Evolutionary conservation across 2,113 vertebrate species (phyloP).

Genomic region (Sterrhoptilus dennistouni): DNA sequence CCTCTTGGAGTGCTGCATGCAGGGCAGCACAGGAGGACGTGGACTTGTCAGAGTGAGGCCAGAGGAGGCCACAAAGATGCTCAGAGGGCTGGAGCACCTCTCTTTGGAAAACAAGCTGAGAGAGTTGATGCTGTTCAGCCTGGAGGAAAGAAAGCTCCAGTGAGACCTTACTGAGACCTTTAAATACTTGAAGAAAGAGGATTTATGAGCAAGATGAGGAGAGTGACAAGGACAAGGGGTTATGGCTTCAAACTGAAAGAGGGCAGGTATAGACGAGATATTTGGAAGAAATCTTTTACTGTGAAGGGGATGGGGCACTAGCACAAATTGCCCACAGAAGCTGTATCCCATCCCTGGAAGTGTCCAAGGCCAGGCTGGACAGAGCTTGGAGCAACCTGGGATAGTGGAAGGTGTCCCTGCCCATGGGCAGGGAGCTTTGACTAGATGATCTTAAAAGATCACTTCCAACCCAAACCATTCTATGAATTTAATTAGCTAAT

Average conservation of each 20-base stretch:
- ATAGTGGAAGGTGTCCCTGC: not conserved
- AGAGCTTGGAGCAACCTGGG: not conserved
- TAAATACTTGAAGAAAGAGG: not conserved
- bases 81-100: not conserved
- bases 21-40: not conserved
- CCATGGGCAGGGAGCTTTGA: not conserved
- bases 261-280: not conserved
- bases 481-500: not conserved
- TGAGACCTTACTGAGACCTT: not conserved
- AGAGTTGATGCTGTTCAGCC: not conserved
- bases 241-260: not conserved
- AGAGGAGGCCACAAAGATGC: not conserved
- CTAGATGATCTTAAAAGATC: not conserved
- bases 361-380: not conserved
- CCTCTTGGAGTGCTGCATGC: rapidly evolving
- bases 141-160: not conserved
- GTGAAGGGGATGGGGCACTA: not conserved
- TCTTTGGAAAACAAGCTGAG: not conserved
- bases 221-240: not conserved
- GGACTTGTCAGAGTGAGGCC: rapidly evolving
- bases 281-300: not conserved
- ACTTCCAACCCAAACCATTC: not conserved
- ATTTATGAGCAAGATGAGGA: no score
- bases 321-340: not conserved
- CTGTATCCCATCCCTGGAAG: rapidly evolving